Percentiles rank a stretch among this genome's conserved stretches.
Conservation (phyloP, 2,888 invertebrate genomes). For the Stenichneumon culpator region DNA sequence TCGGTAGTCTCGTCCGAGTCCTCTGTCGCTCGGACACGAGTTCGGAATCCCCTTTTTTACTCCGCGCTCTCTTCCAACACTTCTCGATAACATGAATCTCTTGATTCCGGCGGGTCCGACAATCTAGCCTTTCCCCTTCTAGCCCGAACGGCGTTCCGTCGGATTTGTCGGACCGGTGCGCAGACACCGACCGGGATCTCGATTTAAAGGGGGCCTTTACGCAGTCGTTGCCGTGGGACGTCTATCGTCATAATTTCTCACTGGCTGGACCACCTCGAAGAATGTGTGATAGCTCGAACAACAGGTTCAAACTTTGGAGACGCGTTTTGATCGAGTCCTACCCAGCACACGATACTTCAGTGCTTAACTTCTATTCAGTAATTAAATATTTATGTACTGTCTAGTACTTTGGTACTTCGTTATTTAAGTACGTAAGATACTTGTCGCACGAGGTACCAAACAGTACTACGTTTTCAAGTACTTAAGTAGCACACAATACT, state of each 20-base stretch:
- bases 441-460: too few species aligned
- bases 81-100: constrained; percentile 30
- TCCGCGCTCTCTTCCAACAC: background rate
- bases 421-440: too few species aligned
- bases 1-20: constrained; percentile 4
- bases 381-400: too few species aligned
- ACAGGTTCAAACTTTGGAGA: constrained; percentile 14
- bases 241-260: constrained; percentile 49
- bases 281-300: constrained; percentile 1
- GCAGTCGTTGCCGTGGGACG: constrained; percentile 74
- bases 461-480: too few species aligned
- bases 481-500: too few species aligned
- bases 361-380: too few species aligned
- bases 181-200: constrained; percentile 71
- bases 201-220: constrained; percentile 75
- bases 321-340: background rate
- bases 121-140: background rate
- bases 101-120: constrained; percentile 24
- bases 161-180: constrained; percentile 16
- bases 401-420: too few species aligned
- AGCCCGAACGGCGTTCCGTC: background rate
- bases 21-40: constrained; percentile 59
- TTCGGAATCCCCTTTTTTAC: constrained; percentile 25
- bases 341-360: too few species aligned
- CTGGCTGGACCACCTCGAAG: constrained; percentile 45